Evolutionary conservation across 2,888 invertebrate genomes (phyloP).

Genomic region (Thera obeliscata): DNA sequence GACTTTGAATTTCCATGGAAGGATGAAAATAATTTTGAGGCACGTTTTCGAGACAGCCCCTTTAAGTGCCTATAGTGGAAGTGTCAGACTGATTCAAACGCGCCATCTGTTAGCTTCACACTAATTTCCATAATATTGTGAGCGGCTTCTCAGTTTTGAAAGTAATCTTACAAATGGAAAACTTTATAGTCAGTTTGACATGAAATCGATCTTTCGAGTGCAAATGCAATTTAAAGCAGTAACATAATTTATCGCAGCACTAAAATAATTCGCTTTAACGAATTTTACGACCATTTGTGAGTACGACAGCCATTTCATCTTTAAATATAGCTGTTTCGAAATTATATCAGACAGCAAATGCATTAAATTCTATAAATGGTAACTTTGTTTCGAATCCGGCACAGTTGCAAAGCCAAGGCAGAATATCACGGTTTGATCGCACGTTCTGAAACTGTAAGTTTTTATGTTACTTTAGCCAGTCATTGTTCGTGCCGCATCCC

Average conservation of each 20-base stretch:
- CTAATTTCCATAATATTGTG: slow-evolving; percentile 20
- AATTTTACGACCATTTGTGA: slow-evolving; percentile 52
- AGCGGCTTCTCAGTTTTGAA: slow-evolving; percentile 18
- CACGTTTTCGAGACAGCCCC: neutral
- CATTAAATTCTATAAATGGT: slow-evolving; percentile 41
- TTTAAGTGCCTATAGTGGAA: slow-evolving; percentile 2
- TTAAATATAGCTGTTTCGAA: slow-evolving; percentile 49
- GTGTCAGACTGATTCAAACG: slow-evolving; percentile 8
- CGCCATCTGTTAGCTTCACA: slow-evolving; percentile 12
- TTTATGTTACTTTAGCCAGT: slow-evolving; percentile 3
- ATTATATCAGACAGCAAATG: slow-evolving; percentile 46
- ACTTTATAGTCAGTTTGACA: slow-evolving; percentile 41
- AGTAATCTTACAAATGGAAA: slow-evolving; percentile 36
- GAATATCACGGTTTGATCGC: slow-evolving; percentile 20
- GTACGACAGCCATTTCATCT: slow-evolving; percentile 43
- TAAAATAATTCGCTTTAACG: slow-evolving; percentile 54
- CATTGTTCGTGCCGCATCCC: neutral
- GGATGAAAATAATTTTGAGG: slow-evolving; percentile 4
- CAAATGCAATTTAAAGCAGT: slow-evolving; percentile 48
- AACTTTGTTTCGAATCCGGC: slow-evolving; percentile 28
- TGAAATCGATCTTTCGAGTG: slow-evolving; percentile 43
- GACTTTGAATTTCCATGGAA: slow-evolving; percentile 7
- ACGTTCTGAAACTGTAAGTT: slow-evolving; percentile 19
- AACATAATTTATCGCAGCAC: slow-evolving; percentile 47
- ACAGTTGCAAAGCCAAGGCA: slow-evolving; percentile 13